Conservation (phyloP, 2,113 vertebrate genomes). For the Oryzias javanicus region DNA sequence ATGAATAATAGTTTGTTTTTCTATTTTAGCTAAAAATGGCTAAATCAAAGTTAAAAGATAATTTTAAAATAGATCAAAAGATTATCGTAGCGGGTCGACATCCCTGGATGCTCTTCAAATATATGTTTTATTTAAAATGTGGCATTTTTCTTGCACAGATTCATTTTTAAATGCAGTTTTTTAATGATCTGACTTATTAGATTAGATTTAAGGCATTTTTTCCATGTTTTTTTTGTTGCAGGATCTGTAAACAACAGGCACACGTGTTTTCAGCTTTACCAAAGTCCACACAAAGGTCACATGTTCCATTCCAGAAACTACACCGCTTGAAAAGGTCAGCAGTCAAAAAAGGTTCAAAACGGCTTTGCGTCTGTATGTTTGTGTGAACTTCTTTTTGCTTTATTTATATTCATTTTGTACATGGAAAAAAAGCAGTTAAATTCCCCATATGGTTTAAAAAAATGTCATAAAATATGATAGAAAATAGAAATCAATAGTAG, state of each 20-base stretch:
- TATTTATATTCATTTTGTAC: too few species aligned
- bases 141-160: background rate
- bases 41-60: too few species aligned
- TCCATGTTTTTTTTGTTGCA: background rate
- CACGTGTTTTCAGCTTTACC: background rate
- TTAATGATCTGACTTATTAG: background rate
- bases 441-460: too few species aligned
- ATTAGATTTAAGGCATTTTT: slow-evolving; percentile 7
- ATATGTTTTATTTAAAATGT: slow-evolving; percentile 14
- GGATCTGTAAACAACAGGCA: background rate
- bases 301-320: slow-evolving; percentile 14
- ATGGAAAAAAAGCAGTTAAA: too few species aligned
- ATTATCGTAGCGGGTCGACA: background rate
- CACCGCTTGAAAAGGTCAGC: slow-evolving; percentile 48
- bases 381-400: too few species aligned
- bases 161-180: slow-evolving; percentile 11
- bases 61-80: too few species aligned
- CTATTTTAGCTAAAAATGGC: too few species aligned
- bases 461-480: too few species aligned
- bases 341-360: background rate
- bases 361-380: too few species aligned
- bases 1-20: too few species aligned
- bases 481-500: too few species aligned
- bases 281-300: slow-evolving; percentile 11
- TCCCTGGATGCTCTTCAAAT: slow-evolving; percentile 8